Evolutionary conservation across 2,888 invertebrate species (phyloP).

Genomic region (Notodonta dromedarius): DNA sequence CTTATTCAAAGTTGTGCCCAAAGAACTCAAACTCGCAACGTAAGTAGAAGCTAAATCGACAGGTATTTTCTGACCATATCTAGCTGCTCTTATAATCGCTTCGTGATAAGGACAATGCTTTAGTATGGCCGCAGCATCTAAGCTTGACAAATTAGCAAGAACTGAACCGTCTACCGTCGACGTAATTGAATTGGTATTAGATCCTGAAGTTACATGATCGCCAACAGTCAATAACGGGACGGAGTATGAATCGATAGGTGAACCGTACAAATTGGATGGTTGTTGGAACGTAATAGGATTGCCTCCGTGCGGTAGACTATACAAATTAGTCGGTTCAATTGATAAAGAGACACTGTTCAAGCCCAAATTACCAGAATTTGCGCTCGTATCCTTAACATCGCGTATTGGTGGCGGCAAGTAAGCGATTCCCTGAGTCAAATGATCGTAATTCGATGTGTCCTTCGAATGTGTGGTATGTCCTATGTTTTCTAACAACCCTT

Average conservation of each 20-base stretch:
- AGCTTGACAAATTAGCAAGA: slow-evolving; percentile 65
- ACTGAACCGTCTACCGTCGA: slow-evolving; percentile 72
- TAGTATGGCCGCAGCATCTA: slow-evolving; percentile 76
- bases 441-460: slow-evolving; percentile 84
- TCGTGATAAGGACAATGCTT: slow-evolving; percentile 82
- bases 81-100: slow-evolving; percentile 76
- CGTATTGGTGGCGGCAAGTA: slow-evolving; percentile 88
- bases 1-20: slow-evolving; percentile 79
- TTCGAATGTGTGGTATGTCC: slow-evolving; percentile 86
- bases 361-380: slow-evolving; percentile 55
- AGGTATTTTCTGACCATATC: slow-evolving; percentile 72
- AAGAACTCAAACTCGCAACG: slow-evolving; percentile 78
- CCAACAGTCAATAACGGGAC: slow-evolving; percentile 78
- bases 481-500: slow-evolving; percentile 87
- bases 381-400: slow-evolving; percentile 78
- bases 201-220: slow-evolving; percentile 79
- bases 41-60: slow-evolving; percentile 79
- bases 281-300: slow-evolving; percentile 78
- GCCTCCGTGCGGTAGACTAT: slow-evolving; percentile 78
- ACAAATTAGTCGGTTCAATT: slow-evolving; percentile 78
- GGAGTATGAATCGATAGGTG: slow-evolving; percentile 80
- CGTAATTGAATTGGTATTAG: slow-evolving; percentile 64
- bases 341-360: slow-evolving; percentile 65
- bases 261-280: slow-evolving; percentile 69
- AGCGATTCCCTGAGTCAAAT: slow-evolving; percentile 74